A percentile compares a stretch with the other conserved stretches of the same genome.
Evolutionary conservation across 2,113 vertebrate genomes (phyloP).

Genomic region (Fukomys damarensis): DNA sequence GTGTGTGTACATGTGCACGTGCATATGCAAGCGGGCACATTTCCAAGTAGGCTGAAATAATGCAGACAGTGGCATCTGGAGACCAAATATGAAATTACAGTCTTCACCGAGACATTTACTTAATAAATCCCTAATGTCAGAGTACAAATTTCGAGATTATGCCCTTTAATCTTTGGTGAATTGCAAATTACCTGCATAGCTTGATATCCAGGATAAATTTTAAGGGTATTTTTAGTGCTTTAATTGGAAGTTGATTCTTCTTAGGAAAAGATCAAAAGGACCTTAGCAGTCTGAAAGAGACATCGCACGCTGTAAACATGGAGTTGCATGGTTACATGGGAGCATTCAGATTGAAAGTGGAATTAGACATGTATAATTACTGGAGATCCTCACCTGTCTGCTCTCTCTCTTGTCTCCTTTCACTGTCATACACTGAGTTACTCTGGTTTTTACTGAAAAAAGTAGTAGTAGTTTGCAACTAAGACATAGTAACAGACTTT

Average conservation of each 20-base stretch:
- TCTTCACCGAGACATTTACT: neutral
- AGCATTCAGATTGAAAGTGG: neutral
- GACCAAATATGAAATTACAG: slow-evolving; percentile 68
- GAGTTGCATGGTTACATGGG: neutral
- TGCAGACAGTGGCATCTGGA: slow-evolving; percentile 76
- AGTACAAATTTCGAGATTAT: neutral
- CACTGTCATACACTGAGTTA: neutral
- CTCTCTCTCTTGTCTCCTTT: neutral
- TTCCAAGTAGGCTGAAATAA: neutral
- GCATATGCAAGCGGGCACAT: no score
- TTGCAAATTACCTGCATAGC: neutral
- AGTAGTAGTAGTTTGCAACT: neutral
- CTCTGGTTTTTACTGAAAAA: neutral
- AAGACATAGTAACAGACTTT: neutral
- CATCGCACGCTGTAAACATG: neutral
- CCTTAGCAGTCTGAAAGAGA: neutral
- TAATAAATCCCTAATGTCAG: neutral
- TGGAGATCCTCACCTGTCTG: neutral
- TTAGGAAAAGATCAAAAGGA: neutral
- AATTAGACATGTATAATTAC: neutral
- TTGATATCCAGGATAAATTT: neutral
- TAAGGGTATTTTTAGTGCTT: neutral
- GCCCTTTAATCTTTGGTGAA: neutral
- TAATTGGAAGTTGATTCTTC: neutral
- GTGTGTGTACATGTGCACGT: neutral